phyloP scores from a whole-genome alignment of 2,888 invertebrate species.

The Cheilosia soror region DNA sequence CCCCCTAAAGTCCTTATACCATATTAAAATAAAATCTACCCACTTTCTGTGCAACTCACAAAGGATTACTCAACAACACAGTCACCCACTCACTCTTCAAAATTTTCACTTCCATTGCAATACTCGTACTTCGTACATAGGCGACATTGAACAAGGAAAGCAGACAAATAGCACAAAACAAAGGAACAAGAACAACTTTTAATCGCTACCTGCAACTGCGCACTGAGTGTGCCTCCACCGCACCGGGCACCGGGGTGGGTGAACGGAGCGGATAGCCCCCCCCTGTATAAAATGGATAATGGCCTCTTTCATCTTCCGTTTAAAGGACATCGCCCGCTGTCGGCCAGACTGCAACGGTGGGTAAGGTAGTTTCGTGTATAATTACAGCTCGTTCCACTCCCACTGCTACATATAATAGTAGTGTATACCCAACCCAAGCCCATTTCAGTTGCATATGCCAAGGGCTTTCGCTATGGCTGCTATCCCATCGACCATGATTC shows the following conservation, averaged over 20 bases:
- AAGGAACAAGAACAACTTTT: slow-evolving; percentile 22
- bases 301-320: slow-evolving; percentile 73
- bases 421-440: slow-evolving; percentile 14
- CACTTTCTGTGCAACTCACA: slow-evolving; percentile 35
- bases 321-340: slow-evolving; percentile 66
- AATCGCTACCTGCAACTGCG: slow-evolving; percentile 54
- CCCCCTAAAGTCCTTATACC: neutral
- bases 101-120: slow-evolving; percentile 34
- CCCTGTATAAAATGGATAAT: slow-evolving; percentile 45
- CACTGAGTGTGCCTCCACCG: slow-evolving; percentile 1
- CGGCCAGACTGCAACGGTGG: slow-evolving; percentile 50
- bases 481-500: slow-evolving; percentile 72
- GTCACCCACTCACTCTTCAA: slow-evolving; percentile 41
- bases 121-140: slow-evolving; percentile 5
- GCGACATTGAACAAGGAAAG: slow-evolving; percentile 51
- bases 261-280: slow-evolving; percentile 3
- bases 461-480: slow-evolving; percentile 27
- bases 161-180: slow-evolving; percentile 24
- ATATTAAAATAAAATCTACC: slow-evolving; percentile 10
- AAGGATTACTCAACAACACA: slow-evolving; percentile 42
- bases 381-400: slow-evolving; percentile 27
- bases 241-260: neutral
- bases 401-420: neutral
- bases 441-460: slow-evolving; percentile 35
- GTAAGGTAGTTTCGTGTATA: slow-evolving; percentile 36